Conservation (phyloP, 53 echinoderm and acorn worm genomes). For the Actinopyga echinites region DNA sequence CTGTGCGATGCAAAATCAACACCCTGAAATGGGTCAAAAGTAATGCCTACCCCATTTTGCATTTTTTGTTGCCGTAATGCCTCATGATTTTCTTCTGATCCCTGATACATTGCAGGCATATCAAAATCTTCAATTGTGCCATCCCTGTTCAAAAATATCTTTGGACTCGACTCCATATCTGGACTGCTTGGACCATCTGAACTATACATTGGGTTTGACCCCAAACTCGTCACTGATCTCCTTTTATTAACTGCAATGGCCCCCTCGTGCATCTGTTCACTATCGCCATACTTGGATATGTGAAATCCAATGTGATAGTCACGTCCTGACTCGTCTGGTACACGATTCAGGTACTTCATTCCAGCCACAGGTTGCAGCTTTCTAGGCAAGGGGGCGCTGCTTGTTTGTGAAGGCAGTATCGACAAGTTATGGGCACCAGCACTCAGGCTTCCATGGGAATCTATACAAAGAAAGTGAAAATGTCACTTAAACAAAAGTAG, state of each 20-base stretch:
- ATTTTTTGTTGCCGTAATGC: not conserved
- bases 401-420: not conserved
- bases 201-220: conserved; percentile 10
- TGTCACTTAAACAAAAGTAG: too few relatives aligned
- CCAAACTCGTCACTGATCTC: conserved; percentile 10
- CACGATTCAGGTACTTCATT: not conserved
- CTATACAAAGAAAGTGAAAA: too few relatives aligned
- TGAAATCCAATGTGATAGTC: conserved; percentile 29
- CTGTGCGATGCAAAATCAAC: not conserved
- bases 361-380: conserved; percentile 36
- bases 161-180: not conserved
- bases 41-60: not conserved
- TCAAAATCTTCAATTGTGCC: conserved; percentile 18
- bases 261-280: not conserved
- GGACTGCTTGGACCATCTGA: conserved; percentile 4
- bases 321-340: not conserved
- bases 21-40: conserved; percentile 16
- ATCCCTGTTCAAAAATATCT: not conserved
- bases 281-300: conserved; percentile 19
- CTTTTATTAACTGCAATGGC: not conserved
- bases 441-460: too few relatives aligned
- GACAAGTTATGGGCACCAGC: too few relatives aligned
- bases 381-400: not conserved
- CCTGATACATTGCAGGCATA: conserved; percentile 18
- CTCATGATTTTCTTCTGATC: not conserved